Conservation (phyloP, 2,113 vertebrate genomes). For the Trochalopteron elliotii region DNA sequence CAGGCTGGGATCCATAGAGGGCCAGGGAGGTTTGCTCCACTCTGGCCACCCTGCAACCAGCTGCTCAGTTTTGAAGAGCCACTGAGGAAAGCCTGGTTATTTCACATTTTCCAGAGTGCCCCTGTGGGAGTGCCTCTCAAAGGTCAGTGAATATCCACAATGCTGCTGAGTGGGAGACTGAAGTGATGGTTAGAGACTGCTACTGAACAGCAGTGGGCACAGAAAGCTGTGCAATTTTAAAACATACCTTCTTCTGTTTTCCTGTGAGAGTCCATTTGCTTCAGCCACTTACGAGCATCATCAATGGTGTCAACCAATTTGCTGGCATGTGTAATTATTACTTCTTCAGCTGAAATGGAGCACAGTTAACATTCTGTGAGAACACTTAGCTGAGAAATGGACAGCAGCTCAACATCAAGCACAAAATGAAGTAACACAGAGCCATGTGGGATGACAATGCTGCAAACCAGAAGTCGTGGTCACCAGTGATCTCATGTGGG, state of each 20-base stretch:
- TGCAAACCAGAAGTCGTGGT: not conserved
- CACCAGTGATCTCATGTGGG: not conserved
- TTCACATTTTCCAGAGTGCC: not conserved
- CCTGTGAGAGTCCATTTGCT: slow-evolving; percentile 53
- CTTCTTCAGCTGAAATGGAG: slow-evolving; percentile 67
- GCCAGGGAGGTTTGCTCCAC: not conserved
- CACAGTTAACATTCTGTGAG: not conserved
- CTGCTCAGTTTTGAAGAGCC: not conserved
- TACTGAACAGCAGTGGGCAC: not conserved
- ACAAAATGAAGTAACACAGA: not conserved
- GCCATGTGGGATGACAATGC: rapidly evolving
- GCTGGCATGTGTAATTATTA: slow-evolving; percentile 38
- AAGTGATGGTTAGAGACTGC: not conserved
- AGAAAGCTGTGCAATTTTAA: not conserved
- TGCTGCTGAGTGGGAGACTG: not conserved
- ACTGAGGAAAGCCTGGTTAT: not conserved
- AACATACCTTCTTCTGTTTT: slow-evolving; percentile 69
- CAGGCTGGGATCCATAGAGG: not conserved
- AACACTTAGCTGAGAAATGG: not conserved
- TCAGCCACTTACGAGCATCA: slow-evolving; percentile 62
- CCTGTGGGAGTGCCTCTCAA: not conserved
- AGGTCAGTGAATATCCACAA: not conserved
- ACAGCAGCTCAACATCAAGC: not conserved
- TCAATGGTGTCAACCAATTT: slow-evolving; percentile 34
- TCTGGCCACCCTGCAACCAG: not conserved